A percentile compares a stretch with the other conserved stretches of the same genome.
phyloP scores from a whole-genome alignment of 2,113 vertebrate genomes.

The Pterophyllum scalare region DNA sequence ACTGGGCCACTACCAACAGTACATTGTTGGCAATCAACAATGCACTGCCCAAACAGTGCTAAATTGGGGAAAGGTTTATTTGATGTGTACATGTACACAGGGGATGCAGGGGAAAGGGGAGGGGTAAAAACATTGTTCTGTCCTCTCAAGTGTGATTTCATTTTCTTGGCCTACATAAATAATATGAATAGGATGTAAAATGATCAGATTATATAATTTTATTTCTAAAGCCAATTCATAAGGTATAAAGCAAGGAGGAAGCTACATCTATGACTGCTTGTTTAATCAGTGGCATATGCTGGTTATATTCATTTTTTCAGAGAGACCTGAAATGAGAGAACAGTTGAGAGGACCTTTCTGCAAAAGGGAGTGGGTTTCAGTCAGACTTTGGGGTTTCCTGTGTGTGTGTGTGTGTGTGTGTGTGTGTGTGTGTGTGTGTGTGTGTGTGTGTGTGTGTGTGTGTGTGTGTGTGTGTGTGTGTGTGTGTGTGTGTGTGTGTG shows the following conservation, averaged over 20 bases:
- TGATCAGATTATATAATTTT: background rate
- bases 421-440: too few species aligned
- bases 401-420: background rate
- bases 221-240: background rate
- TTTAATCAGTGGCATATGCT: too few species aligned
- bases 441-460: too few species aligned
- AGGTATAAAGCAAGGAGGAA: background rate
- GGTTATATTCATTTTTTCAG: background rate
- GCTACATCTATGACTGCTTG: background rate
- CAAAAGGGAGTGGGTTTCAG: background rate
- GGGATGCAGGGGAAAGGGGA: constrained; percentile 34
- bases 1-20: constrained; percentile 88
- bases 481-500: too few species aligned
- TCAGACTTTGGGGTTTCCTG: constrained; percentile 27
- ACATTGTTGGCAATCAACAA: constrained; percentile 97
- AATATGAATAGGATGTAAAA: background rate
- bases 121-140: background rate
- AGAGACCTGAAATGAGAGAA: constrained; percentile 26
- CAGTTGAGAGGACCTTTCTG: constrained; percentile 59
- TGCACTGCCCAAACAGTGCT: constrained; percentile 90
- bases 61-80: constrained; percentile 75
- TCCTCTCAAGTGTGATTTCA: constrained; percentile 64
- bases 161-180: background rate
- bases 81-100: constrained; percentile 45
- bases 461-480: too few species aligned